Percentiles rank a stretch among this genome's conserved stretches.
Evolutionary conservation across 2,888 invertebrate species (phyloP).

Genomic region (Drosophila macrospina): DNA sequence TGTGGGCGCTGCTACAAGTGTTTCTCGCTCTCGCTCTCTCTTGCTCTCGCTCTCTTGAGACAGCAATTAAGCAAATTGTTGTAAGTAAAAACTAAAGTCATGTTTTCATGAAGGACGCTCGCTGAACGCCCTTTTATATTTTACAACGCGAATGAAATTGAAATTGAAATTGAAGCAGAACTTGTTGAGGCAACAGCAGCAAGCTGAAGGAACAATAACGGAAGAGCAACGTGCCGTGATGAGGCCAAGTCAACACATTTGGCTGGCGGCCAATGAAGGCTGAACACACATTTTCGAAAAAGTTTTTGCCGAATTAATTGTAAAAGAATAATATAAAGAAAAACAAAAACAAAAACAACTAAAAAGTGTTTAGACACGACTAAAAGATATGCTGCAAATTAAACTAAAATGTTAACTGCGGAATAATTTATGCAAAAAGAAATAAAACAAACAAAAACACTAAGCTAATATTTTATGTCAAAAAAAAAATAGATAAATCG

Average conservation of each 20-base stretch:
- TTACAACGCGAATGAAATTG: too few relatives aligned
- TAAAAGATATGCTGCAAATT: constrained; percentile 11
- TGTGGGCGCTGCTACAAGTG: constrained; percentile 60
- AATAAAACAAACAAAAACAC: constrained; percentile 4
- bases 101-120: constrained; percentile 55
- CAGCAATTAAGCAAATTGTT: constrained; percentile 35
- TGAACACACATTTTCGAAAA: constrained; percentile 45
- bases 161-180: too few relatives aligned
- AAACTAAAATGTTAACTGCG: neutral
- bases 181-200: neutral
- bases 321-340: constrained; percentile 42
- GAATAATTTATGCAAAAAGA: neutral
- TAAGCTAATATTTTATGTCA: constrained; percentile 45
- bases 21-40: constrained; percentile 7
- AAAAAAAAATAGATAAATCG: constrained; percentile 22
- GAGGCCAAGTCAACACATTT: constrained; percentile 76
- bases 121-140: constrained; percentile 65
- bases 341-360: constrained; percentile 24
- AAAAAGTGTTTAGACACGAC: constrained; percentile 15
- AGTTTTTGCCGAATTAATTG: constrained; percentile 59
- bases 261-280: constrained; percentile 65
- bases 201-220: constrained; percentile 21
- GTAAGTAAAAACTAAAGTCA: constrained; percentile 18
- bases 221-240: constrained; percentile 58
- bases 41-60: constrained; percentile 12